Percentiles rank a stretch among this genome's conserved stretches.
phyloP scores from a whole-genome alignment of 2,113 vertebrate species.

The Acrocephalus kingi region DNA sequence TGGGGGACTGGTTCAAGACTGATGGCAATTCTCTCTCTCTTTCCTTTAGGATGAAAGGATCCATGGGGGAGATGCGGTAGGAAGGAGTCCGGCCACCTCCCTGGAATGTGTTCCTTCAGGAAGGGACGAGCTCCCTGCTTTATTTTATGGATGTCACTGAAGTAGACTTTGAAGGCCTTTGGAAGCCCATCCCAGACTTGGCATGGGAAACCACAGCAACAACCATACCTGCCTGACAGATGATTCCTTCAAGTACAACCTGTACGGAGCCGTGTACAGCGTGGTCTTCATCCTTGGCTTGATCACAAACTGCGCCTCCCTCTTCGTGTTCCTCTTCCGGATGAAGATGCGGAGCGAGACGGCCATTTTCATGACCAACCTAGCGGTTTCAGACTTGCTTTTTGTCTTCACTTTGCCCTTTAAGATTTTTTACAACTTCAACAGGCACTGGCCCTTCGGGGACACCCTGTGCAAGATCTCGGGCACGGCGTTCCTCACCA shows the following conservation, averaged over 20 bases:
- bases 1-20: neutral
- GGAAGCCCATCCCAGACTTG: conserved; percentile 39
- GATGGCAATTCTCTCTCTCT: neutral
- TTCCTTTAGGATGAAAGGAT: conserved; percentile 18
- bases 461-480: conserved; percentile 94
- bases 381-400: conserved; percentile 91
- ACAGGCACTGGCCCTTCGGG: conserved; percentile 96
- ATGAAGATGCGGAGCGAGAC: conserved; percentile 95
- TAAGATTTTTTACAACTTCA: conserved; percentile 97
- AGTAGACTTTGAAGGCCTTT: conserved; percentile 36
- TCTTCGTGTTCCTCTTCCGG: conserved; percentile 95
- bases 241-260: conserved; percentile 97
- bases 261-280: conserved; percentile 94
- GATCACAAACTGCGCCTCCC: conserved; percentile 94
- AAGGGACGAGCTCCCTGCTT: neutral
- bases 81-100: neutral
- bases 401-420: conserved; percentile 96
- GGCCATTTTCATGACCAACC: conserved; percentile 96
- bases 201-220: conserved; percentile 79
- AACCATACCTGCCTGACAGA: conserved; percentile 91
- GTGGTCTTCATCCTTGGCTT: conserved; percentile 93
- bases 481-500: conserved; percentile 95
- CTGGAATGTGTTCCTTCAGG: conserved; percentile 15
- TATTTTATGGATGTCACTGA: conserved; percentile 65
- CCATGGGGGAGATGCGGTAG: neutral